phyloP scores from a whole-genome alignment of 1,140 invertebrate genomes.

The Leptoteleia sp. region DNA sequence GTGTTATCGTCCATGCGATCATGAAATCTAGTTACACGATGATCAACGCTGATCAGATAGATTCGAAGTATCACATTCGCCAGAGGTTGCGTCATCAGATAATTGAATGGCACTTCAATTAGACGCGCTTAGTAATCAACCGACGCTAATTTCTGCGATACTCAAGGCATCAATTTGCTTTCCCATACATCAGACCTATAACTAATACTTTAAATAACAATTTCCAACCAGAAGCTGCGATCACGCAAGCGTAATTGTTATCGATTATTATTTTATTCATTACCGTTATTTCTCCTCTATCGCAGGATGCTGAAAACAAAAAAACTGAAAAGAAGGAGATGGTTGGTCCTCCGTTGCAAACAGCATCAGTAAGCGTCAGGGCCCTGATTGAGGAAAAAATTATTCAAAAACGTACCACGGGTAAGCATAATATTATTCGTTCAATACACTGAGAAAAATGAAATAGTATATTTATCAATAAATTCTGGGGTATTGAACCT shows the following conservation, averaged over 20 bases:
- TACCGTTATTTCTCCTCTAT: neutral
- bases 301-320: conserved; percentile 91
- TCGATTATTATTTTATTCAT: neutral
- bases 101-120: conserved; percentile 78
- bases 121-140: conserved; percentile 76
- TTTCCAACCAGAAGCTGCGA: neutral
- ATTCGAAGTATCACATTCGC: conserved; percentile 65
- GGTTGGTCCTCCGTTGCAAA: conserved; percentile 90
- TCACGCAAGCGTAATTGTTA: no score
- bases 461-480: no score
- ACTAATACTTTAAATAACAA: conserved; percentile 34
- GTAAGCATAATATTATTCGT: conserved; percentile 72
- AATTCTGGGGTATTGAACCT: no score
- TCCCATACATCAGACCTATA: conserved; percentile 56
- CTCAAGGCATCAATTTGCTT: conserved; percentile 72
- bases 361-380: conserved; percentile 91
- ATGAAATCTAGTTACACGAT: conserved; percentile 55
- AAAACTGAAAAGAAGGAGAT: conserved; percentile 92
- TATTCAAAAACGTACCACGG: conserved; percentile 88
- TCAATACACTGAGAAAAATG: no score
- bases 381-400: conserved; percentile 96
- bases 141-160: conserved; percentile 64
- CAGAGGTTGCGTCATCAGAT: conserved; percentile 75
- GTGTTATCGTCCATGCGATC: conserved; percentile 27
- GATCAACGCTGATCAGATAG: conserved; percentile 44